A percentile compares a stretch with the other conserved stretches of the same genome.
Conservation (phyloP, 2,888 invertebrate genomes). For the Leistus spinibarbis region DNA sequence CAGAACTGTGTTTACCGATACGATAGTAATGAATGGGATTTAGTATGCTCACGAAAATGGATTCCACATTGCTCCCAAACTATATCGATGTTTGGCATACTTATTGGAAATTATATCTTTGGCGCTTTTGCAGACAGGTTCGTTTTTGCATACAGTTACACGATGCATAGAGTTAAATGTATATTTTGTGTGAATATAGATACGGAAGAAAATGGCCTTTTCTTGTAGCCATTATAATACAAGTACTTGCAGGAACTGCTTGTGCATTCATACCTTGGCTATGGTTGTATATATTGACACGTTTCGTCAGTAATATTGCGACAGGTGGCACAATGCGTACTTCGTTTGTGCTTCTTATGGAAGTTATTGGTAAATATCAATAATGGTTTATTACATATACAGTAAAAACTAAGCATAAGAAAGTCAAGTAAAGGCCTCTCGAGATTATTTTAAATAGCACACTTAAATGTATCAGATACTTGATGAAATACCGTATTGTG, state of each 20-base stretch:
- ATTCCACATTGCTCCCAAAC: slow-evolving; percentile 76
- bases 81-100: slow-evolving; percentile 77
- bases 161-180: not conserved
- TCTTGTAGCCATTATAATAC: slow-evolving; percentile 73
- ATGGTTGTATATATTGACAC: slow-evolving; percentile 66
- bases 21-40: slow-evolving; percentile 75
- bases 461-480: too few species aligned
- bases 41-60: slow-evolving; percentile 71
- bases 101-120: slow-evolving; percentile 75
- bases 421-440: too few species aligned
- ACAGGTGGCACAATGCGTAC: slow-evolving; percentile 86
- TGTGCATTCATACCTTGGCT: slow-evolving; percentile 75
- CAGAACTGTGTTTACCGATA: slow-evolving; percentile 48
- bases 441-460: too few species aligned
- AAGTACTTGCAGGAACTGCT: slow-evolving; percentile 71
- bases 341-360: slow-evolving; percentile 73
- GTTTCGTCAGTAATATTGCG: slow-evolving; percentile 76
- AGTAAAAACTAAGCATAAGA: too few species aligned
- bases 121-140: slow-evolving; percentile 78
- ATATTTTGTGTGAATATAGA: slow-evolving; percentile 57
- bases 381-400: too few species aligned
- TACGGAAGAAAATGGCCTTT: slow-evolving; percentile 78
- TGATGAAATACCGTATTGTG: too few species aligned
- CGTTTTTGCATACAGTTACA: slow-evolving; percentile 51
- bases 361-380: slow-evolving; percentile 62